phyloP scores from a whole-genome alignment of 64 coral and sea anemone species.

The Montipora efflorescens region DNA sequence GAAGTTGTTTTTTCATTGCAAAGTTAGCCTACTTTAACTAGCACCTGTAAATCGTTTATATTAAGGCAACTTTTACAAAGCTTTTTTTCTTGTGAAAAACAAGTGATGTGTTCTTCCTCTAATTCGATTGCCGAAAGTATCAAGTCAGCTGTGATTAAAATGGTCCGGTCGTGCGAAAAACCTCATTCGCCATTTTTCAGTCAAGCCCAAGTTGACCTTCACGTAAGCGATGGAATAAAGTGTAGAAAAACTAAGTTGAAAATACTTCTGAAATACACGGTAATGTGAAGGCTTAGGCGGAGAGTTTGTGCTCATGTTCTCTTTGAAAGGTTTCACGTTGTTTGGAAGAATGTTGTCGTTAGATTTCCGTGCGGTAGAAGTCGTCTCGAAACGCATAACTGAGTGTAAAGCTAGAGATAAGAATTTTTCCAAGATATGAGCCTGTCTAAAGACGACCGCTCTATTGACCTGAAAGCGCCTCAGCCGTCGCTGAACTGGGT shows the following conservation, averaged over 20 bases:
- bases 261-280: neutral
- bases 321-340: neutral
- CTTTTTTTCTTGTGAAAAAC: neutral
- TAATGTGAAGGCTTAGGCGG: neutral
- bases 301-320: neutral
- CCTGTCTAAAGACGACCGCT: too few relatives aligned
- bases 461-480: too few relatives aligned
- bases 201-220: too few relatives aligned
- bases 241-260: too few relatives aligned
- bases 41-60: neutral
- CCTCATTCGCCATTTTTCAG: too few relatives aligned
- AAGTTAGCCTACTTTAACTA: neutral
- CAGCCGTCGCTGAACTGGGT: too few relatives aligned
- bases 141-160: neutral
- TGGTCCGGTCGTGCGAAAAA: neutral
- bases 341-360: neutral
- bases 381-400: too few relatives aligned
- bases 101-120: neutral
- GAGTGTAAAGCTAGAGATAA: too few relatives aligned
- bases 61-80: neutral
- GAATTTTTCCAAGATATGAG: too few relatives aligned
- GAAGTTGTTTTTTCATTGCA: neutral
- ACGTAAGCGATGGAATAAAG: too few relatives aligned
- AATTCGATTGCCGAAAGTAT: neutral
- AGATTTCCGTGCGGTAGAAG: too few relatives aligned